Conservation (phyloP, 2,888 invertebrate species). For the Drosophila yooni region DNA sequence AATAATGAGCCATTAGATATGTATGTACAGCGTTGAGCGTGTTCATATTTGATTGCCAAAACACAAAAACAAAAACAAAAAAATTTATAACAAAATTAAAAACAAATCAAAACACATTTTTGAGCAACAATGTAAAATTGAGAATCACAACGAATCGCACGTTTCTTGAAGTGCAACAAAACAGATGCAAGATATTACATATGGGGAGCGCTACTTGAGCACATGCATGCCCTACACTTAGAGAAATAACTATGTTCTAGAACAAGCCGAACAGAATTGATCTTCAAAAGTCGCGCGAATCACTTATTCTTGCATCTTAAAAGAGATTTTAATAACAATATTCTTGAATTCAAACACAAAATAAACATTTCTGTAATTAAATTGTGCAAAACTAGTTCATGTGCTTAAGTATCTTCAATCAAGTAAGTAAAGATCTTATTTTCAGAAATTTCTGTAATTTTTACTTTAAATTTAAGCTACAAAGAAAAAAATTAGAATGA, state of each 20-base stretch:
- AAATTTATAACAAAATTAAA: constrained; percentile 1
- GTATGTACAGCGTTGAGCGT: constrained; percentile 7
- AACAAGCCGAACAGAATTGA: neutral
- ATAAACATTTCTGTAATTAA: neutral
- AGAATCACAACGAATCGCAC: constrained; percentile 10
- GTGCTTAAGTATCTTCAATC: neutral
- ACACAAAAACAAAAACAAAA: constrained; percentile 7
- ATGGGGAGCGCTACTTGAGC: neutral
- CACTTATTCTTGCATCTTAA: neutral
- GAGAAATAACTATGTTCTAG: neutral
- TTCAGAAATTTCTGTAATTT: neutral
- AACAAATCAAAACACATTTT: constrained; percentile 36
- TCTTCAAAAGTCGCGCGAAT: neutral
- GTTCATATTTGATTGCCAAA: constrained; percentile 35
- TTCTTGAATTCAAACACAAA: neutral
- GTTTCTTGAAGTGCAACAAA: constrained; percentile 19
- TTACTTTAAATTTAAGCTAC: neutral
- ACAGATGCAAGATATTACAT: neutral
- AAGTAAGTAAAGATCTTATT: neutral
- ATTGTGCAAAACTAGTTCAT: neutral
- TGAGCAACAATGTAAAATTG: constrained; percentile 15
- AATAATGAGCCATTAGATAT: constrained; percentile 58
- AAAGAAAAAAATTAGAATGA: neutral
- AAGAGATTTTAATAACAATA: neutral
- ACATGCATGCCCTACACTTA: neutral